Conservation (phyloP, 2,113 vertebrate genomes). For the Dicerorhinus sumatrensis region DNA sequence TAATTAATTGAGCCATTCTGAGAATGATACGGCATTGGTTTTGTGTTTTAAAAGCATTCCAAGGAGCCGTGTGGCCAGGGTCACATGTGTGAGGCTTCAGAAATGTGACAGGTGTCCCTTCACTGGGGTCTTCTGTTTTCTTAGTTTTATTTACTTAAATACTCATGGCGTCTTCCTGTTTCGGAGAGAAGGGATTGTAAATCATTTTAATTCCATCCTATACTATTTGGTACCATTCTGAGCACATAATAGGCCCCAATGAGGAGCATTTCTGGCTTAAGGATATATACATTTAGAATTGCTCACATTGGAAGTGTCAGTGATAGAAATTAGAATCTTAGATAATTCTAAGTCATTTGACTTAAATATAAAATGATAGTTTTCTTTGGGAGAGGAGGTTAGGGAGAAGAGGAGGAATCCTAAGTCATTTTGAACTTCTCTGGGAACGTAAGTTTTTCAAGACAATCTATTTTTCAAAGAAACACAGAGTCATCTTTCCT, state of each 20-base stretch:
- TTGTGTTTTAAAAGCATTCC: background rate
- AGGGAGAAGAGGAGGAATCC: background rate
- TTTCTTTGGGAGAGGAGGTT: background rate
- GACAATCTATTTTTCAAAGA: slow-evolving; percentile 13
- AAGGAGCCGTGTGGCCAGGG: background rate
- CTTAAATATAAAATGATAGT: background rate
- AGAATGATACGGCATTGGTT: background rate
- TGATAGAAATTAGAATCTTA: background rate
- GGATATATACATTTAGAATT: slow-evolving; percentile 8
- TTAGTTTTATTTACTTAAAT: background rate
- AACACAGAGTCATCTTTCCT: background rate
- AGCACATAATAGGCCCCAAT: background rate
- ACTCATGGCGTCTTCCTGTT: background rate
- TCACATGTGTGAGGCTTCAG: background rate
- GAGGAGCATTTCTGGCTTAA: background rate
- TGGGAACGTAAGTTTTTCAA: background rate
- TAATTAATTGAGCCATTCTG: background rate
- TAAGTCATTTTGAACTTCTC: slow-evolving; percentile 43
- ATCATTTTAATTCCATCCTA: background rate
- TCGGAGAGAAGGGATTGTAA: background rate
- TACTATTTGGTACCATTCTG: background rate
- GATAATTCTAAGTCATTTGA: background rate
- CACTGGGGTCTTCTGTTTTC: background rate
- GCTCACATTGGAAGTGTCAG: background rate
- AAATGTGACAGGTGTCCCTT: background rate